Base-by-base conservation (phyloP, 2,888 invertebrate species). In the Mesorhabditis spiculigera region DNA sequence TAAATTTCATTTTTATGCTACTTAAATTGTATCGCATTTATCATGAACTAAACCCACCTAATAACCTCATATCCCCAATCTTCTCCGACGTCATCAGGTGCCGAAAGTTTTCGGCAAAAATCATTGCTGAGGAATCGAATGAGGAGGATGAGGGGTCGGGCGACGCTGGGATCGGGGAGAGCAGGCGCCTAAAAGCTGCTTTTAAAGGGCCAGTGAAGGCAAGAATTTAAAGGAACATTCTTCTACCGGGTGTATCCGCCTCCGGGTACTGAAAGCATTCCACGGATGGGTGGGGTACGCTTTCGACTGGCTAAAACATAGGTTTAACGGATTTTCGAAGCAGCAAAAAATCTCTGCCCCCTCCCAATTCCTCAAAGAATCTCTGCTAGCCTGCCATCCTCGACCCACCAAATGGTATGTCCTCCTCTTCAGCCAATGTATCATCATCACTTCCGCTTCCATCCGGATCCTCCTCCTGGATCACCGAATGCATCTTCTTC, bases 401-500 rank as follows among this genome's bases (percentile, higher is more conserved):
- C 28, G 3, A 28, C 28, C 28, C 28, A 28, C 28, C 28, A 28
- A 28, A 28, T 1, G 28, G 28, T 28, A 28, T 28, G 3, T 28
- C 28, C 28, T 28, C 28, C 28, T 28, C 28, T 28, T 28, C 28
- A 28, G 28, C 28, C 28, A 28, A 28, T 28, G 28, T 28, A 28
- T 16, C 10, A 8, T 8, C 63, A 63, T 16, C 63, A 63, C 41
- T 63, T 16, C 28, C 63, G 41, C 16, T 16, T 16, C 41, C 63
- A 63, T 61, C 58, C 8, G 8, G 10, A n/a, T n/a, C n/a, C n/a
- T 50, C 58, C n/a, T 50, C 58, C n/a, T 50, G 58, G n/a, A 50
- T 50, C 58, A n/a, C n/a, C 58, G 58, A 50, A n/a, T 50, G 58
- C 58, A 50, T 50, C n/a, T 50, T 50, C 10, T n/a, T 10, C n/a